Conservation (phyloP, 1,140 invertebrate species). For the Anadara kagoshimensis region DNA sequence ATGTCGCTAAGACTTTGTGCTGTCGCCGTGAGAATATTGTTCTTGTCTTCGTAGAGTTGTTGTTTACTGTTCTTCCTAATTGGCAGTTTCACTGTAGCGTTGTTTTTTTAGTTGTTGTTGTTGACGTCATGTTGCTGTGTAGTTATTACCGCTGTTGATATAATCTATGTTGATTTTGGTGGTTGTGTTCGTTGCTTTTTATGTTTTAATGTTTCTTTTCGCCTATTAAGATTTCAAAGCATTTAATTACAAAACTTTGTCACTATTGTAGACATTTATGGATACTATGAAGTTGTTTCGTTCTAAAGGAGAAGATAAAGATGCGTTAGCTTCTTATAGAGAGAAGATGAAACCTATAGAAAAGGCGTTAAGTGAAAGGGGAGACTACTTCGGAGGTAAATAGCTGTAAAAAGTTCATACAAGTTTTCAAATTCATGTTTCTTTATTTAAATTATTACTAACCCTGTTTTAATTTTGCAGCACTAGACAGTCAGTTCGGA, state of each 20-base stretch:
- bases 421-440: too few relatives aligned
- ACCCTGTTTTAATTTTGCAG: too few relatives aligned
- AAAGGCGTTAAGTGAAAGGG: slow-evolving; percentile 27
- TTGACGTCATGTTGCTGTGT: too few relatives aligned
- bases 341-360: slow-evolving; percentile 16
- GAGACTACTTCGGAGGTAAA: slow-evolving; percentile 42
- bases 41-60: too few relatives aligned
- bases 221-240: not conserved
- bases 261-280: slow-evolving; percentile 4
- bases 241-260: not conserved
- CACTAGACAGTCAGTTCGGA: too few relatives aligned
- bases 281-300: not conserved
- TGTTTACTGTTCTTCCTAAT: too few relatives aligned
- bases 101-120: not conserved
- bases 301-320: slow-evolving; percentile 8
- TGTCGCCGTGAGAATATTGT: too few relatives aligned
- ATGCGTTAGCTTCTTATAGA: not conserved
- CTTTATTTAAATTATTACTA: too few relatives aligned
- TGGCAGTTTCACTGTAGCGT: too few relatives aligned
- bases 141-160: not conserved
- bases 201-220: not conserved
- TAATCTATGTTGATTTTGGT: not conserved
- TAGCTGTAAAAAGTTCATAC: too few relatives aligned
- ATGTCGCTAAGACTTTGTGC: too few relatives aligned
- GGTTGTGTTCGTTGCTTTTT: not conserved